Evolutionary conservation across 2,888 invertebrate genomes (phyloP).

Genomic region (Drosophila imparisetae): DNA sequence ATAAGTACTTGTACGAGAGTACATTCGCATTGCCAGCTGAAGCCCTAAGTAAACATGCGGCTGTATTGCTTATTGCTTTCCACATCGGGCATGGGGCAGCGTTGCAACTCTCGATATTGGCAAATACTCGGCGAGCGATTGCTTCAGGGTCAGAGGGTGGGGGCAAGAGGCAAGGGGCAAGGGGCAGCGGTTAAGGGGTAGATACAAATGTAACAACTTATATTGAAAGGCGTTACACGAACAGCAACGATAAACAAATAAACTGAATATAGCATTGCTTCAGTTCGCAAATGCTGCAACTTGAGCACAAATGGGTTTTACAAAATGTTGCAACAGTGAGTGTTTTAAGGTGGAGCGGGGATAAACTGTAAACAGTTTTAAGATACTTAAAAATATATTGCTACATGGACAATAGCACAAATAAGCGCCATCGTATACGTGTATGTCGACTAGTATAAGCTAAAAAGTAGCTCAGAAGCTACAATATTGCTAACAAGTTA

Average conservation of each 20-base stretch:
- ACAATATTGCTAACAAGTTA: not conserved
- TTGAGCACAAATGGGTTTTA: slow-evolving; percentile 2
- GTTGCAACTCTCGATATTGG: slow-evolving; percentile 43
- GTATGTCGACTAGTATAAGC: not conserved
- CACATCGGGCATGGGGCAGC: slow-evolving; percentile 15
- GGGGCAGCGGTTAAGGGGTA: not conserved
- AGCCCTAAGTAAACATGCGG: slow-evolving; percentile 60
- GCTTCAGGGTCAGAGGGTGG: not conserved
- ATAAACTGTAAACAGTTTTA: not conserved
- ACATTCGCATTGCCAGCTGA: slow-evolving; percentile 31
- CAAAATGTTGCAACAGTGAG: not conserved
- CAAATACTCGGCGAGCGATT: slow-evolving; percentile 25
- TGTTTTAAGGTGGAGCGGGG: not conserved
- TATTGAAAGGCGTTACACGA: slow-evolving; percentile 13
- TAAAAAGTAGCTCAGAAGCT: not conserved
- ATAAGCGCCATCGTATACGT: not conserved
- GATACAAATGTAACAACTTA: slow-evolving; percentile 6
- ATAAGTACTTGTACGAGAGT: slow-evolving; percentile 31
- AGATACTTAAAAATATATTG: not conserved
- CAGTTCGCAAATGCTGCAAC: not conserved
- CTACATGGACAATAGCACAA: not conserved
- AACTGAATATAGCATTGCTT: slow-evolving; percentile 1
- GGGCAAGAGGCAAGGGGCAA: too few relatives aligned
- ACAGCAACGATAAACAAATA: slow-evolving; percentile 20
- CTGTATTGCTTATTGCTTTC: slow-evolving; percentile 47